These are phyloP conservation scores for Rhyzopertha dominica DNA, from an alignment of 1,140 invertebrate genomes.

Conservation along the genomic window DNA sequence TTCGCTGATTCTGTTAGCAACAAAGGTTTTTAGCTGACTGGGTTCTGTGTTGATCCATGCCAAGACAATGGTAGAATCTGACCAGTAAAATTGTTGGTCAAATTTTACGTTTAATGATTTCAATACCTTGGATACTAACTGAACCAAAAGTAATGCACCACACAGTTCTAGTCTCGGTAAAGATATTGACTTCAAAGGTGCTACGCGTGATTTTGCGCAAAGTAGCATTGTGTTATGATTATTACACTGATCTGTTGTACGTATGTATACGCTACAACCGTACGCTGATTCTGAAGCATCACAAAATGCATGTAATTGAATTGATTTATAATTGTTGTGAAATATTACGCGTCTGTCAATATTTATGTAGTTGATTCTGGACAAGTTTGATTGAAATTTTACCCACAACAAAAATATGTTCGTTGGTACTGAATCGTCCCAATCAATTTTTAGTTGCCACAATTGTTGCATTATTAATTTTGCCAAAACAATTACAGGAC, in stretches of 20 bases:
- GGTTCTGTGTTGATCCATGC: slow-evolving; percentile 16
- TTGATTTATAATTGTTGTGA: slow-evolving; percentile 4
- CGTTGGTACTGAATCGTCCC: too few species aligned
- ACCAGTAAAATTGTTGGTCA: slow-evolving; percentile 1
- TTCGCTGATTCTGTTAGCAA: slow-evolving; percentile 38
- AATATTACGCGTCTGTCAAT: slow-evolving; percentile 4
- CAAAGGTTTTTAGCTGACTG: slow-evolving; percentile 26
- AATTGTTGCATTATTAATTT: too few species aligned
- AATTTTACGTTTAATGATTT: too few species aligned
- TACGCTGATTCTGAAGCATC: slow-evolving; percentile 5
- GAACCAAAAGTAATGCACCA: slow-evolving; percentile 6
- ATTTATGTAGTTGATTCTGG: not conserved
- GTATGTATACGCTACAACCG: not conserved
- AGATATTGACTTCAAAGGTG: slow-evolving; percentile 3
- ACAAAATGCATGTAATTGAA: slow-evolving; percentile 7
- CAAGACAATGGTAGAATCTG: slow-evolving; percentile 20
- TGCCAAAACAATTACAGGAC: too few species aligned
- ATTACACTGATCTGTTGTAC: slow-evolving; percentile 6
- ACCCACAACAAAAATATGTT: not conserved
- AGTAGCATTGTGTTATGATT: slow-evolving; percentile 6
- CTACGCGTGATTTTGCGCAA: slow-evolving; percentile 12
- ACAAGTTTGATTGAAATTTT: slow-evolving; percentile 1
- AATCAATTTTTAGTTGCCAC: too few species aligned
- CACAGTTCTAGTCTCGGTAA: slow-evolving; percentile 1
- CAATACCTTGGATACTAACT: slow-evolving; percentile 1